Evolutionary conservation across 1,140 invertebrate species (phyloP).

Genomic region (Drosophila sproati): DNA sequence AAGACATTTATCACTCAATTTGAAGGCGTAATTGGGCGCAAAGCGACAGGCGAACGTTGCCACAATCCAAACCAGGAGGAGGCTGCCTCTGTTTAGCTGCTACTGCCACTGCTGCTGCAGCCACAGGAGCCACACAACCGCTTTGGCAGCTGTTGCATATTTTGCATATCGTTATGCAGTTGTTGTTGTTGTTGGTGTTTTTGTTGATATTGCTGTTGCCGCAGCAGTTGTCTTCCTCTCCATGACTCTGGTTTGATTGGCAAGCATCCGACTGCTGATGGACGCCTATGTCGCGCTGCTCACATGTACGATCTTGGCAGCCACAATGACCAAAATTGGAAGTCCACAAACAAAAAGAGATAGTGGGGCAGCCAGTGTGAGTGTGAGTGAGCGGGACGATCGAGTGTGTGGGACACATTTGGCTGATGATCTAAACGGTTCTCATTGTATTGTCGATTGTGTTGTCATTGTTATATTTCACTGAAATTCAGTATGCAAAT

Average conservation of each 20-base stretch:
- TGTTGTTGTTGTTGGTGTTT: conserved; percentile 38
- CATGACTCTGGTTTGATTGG: conserved; percentile 63
- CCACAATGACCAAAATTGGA: conserved; percentile 42
- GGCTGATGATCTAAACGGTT: conserved; percentile 7
- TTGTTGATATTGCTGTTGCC: conserved; percentile 7
- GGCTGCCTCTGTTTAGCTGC: conserved; percentile 27
- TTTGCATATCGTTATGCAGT: conserved; percentile 80
- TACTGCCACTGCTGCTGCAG: conserved; percentile 40
- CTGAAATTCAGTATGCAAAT: conserved; percentile 23
- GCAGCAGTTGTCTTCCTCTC: conserved; percentile 12
- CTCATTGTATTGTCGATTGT: conserved; percentile 20
- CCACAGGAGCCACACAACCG: conserved; percentile 9
- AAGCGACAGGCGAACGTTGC: conserved; percentile 67
- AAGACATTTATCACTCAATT: conserved; percentile 83
- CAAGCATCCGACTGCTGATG: conserved; percentile 38
- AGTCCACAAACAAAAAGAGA: conserved; percentile 4
- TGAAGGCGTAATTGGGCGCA: conserved; percentile 82
- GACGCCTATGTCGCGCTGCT: conserved; percentile 9
- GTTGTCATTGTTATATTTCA: conserved; percentile 27
- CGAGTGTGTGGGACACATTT: conserved; percentile 30
- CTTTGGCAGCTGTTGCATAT: conserved; percentile 71
- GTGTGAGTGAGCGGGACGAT: neutral
- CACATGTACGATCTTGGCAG: conserved; percentile 44
- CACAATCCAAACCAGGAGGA: conserved; percentile 35
- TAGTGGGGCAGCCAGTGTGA: neutral